phyloP scores from a whole-genome alignment of 2,888 invertebrate genomes.

The Drosophila mimica region DNA sequence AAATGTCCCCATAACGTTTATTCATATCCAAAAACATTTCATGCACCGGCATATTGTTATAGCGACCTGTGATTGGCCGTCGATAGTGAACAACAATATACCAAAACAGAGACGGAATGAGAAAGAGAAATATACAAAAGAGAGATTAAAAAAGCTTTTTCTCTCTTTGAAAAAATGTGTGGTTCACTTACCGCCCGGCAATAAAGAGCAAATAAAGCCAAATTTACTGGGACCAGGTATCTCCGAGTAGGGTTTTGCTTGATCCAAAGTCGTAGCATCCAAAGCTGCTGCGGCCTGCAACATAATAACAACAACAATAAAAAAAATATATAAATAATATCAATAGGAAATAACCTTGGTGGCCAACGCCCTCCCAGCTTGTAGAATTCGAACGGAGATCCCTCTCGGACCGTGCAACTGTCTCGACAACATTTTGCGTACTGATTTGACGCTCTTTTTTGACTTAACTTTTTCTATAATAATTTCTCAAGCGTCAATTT shows the following conservation, averaged over 20 bases:
- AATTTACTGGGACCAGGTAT: constrained; percentile 78
- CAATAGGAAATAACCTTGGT: constrained; percentile 21
- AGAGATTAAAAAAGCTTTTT: constrained; percentile 14
- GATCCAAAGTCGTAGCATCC: constrained; percentile 39
- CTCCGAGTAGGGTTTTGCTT: constrained; percentile 71
- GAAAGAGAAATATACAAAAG: background rate
- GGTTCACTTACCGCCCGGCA: constrained; percentile 76
- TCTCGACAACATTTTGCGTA: constrained; percentile 65
- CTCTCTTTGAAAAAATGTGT: constrained; percentile 22
- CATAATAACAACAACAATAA: background rate
- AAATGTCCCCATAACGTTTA: constrained; percentile 83
- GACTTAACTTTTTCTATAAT: constrained; percentile 15
- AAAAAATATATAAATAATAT: background rate
- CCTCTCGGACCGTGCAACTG: constrained; percentile 26
- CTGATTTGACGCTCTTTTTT: constrained; percentile 37
- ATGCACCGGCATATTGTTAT: constrained; percentile 41
- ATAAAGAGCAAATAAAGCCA: constrained; percentile 61
- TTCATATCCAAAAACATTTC: constrained; percentile 65
- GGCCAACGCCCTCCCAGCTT: constrained; percentile 25
- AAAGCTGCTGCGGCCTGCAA: constrained; percentile 16
- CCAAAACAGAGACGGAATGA: background rate
- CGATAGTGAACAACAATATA: constrained; percentile 8
- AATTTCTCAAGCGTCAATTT: constrained; percentile 16
- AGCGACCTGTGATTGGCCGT: constrained; percentile 56
- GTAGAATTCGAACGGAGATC: constrained; percentile 29